Conservation (phyloP, 2,888 invertebrate genomes). For the Aphrophora alni region DNA sequence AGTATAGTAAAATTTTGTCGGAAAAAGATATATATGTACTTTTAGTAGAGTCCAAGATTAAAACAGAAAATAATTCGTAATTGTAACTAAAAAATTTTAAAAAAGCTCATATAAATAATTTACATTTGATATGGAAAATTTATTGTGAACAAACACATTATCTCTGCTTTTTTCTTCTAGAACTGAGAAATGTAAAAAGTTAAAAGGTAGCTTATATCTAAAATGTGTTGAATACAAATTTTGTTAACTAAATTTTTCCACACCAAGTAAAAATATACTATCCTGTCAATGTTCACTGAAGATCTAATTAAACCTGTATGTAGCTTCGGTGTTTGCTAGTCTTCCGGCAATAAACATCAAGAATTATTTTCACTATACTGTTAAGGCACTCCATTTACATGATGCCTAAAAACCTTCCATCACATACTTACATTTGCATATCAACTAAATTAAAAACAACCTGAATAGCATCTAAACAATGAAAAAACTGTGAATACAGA, state of each 20-base stretch:
- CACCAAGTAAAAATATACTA: too few species aligned
- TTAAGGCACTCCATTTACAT: constrained; percentile 4
- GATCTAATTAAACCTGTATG: not conserved
- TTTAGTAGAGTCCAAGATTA: too few species aligned
- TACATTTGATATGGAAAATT: not conserved
- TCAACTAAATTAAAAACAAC: not conserved
- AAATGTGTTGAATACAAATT: not conserved
- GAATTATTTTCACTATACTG: not conserved
- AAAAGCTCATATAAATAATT: not conserved
- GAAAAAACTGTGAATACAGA: not conserved
- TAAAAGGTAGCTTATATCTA: not conserved
- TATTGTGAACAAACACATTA: not conserved
- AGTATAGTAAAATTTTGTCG: too few species aligned
- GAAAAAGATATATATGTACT: too few species aligned
- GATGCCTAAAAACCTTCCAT: not conserved
- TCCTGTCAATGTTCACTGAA: not conserved
- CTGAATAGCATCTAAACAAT: not conserved
- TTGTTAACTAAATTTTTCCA: not conserved
- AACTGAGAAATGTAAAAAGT: not conserved
- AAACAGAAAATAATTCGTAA: too few species aligned
- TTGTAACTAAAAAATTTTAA: too few species aligned
- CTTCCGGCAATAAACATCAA: not conserved
- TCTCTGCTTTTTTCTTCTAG: not conserved
- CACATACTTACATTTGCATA: not conserved
- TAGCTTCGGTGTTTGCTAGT: not conserved